Percentiles rank a stretch among this genome's conserved stretches.
These are phyloP conservation scores for Phoenicopterus ruber DNA, from an alignment of 2,113 vertebrate genomes.

Conservation along the genomic window DNA sequence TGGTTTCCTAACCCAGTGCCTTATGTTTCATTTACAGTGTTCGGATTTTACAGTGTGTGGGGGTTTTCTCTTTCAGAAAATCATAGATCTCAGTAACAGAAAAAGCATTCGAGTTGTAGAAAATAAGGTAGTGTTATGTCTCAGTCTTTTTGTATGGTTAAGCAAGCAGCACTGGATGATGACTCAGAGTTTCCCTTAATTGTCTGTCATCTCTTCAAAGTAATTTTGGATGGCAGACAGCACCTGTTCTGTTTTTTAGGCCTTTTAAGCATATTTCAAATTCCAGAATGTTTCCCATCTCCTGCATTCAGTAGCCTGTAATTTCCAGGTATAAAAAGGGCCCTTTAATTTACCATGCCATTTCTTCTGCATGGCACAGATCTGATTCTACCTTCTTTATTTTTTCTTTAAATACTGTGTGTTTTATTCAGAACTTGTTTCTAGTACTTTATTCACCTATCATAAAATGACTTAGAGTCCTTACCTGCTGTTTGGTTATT, in stretches of 20 bases:
- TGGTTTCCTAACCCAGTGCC: not conserved
- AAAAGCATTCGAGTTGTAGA: not conserved
- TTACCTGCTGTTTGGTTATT: not conserved
- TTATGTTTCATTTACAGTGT: not conserved
- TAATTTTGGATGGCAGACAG: not conserved
- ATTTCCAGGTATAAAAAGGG: constrained; percentile 14
- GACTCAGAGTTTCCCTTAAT: not conserved
- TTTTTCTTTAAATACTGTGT: not conserved
- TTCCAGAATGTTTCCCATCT: not conserved
- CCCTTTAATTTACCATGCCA: not conserved
- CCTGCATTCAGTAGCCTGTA: not conserved
- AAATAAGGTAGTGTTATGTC: not conserved
- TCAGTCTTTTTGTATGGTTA: not conserved
- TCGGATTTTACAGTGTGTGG: not conserved
- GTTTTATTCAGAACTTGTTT: not conserved
- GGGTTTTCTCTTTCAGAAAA: not conserved
- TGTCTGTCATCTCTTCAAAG: not conserved
- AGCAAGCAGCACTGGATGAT: not conserved
- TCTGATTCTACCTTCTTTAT: not conserved
- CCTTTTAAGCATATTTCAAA: not conserved
- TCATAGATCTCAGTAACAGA: not conserved
- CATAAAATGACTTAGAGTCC: not conserved
- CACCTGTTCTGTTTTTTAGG: not conserved
- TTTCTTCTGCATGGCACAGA: not conserved
- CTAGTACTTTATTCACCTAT: not conserved